Conservation (phyloP, 2,113 vertebrate species). For the Oreochromis tanganicae region DNA sequence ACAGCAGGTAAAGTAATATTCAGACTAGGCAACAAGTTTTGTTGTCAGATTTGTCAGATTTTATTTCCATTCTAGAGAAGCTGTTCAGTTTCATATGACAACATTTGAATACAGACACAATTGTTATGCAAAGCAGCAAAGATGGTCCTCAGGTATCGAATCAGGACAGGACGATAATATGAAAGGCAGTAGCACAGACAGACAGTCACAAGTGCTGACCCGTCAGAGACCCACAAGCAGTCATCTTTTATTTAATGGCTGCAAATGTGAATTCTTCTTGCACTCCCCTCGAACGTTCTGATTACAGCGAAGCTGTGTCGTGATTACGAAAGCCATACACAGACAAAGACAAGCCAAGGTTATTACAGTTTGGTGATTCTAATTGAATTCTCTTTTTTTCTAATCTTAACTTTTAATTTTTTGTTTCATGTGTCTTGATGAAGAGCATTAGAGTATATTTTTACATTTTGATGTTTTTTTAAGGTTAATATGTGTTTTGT, state of each 20-base stretch:
- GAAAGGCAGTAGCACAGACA: not conserved
- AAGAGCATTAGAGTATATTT: not conserved
- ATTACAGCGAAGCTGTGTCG: not conserved
- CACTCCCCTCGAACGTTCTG: not conserved
- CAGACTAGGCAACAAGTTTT: not conserved
- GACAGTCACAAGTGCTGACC: not conserved
- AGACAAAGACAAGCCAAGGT: not conserved
- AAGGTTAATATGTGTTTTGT: not conserved
- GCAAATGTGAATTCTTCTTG: not conserved
- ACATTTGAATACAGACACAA: not conserved
- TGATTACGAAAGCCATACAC: not conserved
- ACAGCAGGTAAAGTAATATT: not conserved
- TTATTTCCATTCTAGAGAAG: not conserved
- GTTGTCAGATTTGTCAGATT: not conserved
- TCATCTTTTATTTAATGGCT: not conserved
- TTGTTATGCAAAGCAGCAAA: not conserved
- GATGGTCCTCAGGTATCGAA: not conserved
- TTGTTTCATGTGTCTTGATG: not conserved
- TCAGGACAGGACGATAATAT: not conserved
- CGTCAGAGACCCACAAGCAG: not conserved
- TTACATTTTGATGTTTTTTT: not conserved
- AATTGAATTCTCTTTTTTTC: not conserved
- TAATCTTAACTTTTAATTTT: not conserved
- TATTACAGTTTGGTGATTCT: not conserved
- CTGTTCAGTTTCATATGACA: not conserved